Evolutionary conservation across 2,888 invertebrate species (phyloP).

Genomic region (Heliconius aoede): DNA sequence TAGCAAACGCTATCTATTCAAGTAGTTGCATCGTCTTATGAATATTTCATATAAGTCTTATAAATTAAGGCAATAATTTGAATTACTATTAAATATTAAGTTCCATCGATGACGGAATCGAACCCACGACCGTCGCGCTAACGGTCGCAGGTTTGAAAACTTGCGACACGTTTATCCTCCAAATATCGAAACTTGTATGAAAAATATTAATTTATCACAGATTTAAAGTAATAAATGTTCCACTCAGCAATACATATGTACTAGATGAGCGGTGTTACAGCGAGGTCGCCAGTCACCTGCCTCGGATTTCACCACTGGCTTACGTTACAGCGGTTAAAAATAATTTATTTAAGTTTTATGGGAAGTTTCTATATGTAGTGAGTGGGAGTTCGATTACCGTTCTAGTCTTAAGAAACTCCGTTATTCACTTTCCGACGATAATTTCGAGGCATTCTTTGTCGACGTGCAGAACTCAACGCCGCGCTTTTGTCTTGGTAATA

Average conservation of each 20-base stretch:
- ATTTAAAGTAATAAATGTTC: slow-evolving; percentile 16
- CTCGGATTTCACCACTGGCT: slow-evolving; percentile 42
- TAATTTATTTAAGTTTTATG: slow-evolving; percentile 10
- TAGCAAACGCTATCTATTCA: slow-evolving; percentile 33
- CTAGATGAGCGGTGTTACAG: slow-evolving; percentile 27
- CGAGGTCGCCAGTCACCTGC: slow-evolving; percentile 44
- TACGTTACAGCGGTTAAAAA: slow-evolving; percentile 17
- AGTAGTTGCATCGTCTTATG: slow-evolving; percentile 27
- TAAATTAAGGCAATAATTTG: too few relatives aligned
- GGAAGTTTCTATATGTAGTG: not conserved
- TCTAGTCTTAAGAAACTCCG: too few relatives aligned
- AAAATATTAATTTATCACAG: not conserved
- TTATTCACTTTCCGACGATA: too few relatives aligned
- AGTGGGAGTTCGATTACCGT: too few relatives aligned
- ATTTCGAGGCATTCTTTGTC: too few relatives aligned
- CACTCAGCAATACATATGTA: not conserved
- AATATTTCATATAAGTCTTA: slow-evolving; percentile 8
- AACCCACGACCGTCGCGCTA: not conserved
- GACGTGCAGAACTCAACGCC: too few relatives aligned
- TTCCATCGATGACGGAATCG: not conserved
- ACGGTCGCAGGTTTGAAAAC: too few relatives aligned
- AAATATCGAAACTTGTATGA: not conserved
- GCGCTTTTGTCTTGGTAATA: too few relatives aligned
- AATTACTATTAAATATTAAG: not conserved
- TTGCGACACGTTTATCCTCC: not conserved